Base-by-base conservation (phyloP, 2,113 vertebrate species). In the Chloropsis cyanopogon region DNA sequence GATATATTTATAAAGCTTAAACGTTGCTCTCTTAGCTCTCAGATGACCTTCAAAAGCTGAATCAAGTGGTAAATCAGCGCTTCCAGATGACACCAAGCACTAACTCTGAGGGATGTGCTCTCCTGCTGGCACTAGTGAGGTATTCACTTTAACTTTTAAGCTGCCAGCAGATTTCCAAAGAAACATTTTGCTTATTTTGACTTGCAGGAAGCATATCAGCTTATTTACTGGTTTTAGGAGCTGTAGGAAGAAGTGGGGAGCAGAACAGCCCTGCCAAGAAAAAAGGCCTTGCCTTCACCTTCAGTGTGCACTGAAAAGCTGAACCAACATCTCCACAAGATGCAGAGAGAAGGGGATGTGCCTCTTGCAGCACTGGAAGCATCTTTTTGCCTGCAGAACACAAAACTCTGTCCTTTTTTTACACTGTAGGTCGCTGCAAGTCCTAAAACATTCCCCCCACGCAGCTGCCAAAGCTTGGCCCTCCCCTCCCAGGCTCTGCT, bases 11-110 rank as follows among this genome's bases (percentile, higher is more conserved):
- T 95, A 91, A 93, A 92, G 54, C 85, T 86, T 86, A 54, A 82
- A 79, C 0, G 0, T 39, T 87, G 42, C 71, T 87, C 75, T 90
- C 56, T 35, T 41, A 61, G 86, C 73, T 95, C 63, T 22, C 23
- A 87, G 84, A 81, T 94, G 85, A 96, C 93, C 92, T 97, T 95
- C 93, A 96, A 52, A 86, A 88, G 60, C 85, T 60, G 94, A 77
- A 59, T 35, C 29, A 8, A 78, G 85, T 88, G 72, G 59, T 94
- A 94, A 63, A 81, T 71, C 79, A 82, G 68, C 56, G 75, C 52
- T 87, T 88, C 66, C 71, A 71, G 90, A 26, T 82, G 71, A 80
- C 42, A 52, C 8, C 20, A 75, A 54, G 68, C 76, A 49, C 73
- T 89, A 37, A 56, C 65, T 90, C 73, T 39, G 63, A 61, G 61